Evolutionary conservation across 2,888 invertebrate species (phyloP), one percentile per base, ranked within the genome.

Genomic region (Enoplolaimus lenunculus): DNA sequence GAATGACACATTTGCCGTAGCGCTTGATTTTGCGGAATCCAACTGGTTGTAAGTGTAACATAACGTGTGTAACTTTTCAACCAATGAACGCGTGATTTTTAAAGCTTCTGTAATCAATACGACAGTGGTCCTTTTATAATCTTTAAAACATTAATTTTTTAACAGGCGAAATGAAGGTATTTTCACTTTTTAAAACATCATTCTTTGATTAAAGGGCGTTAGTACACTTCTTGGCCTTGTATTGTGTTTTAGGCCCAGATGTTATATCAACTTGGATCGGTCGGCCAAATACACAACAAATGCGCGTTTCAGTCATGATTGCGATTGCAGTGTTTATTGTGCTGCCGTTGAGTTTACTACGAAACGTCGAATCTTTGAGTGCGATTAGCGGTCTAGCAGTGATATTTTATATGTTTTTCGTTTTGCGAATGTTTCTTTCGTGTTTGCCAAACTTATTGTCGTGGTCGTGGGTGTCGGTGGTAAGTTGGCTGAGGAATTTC

Each of bases 281-380:
- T 7, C 45, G 45, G 45, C 45, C 45, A 45, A 45, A 45, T 45
- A 45, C 45, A 21, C 45, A 45, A 45, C 45, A 45, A 45, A 21
- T 70, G 2, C 67, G 70, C 3, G 35, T 67, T 21, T 1, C 59
- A 29, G 34, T 67, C 30, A 80, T 83, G 72, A 73, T 82, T 26
- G 65, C 81, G 62, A 76, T 84, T 30, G 82, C 82, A 30, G 72
- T 83, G 35, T 80, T 81, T 75, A 90, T 94, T 74, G 90, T 93
- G 68, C 82, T 95, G 64, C 97, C 97, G 0, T 84, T 97, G 71
- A 93, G 91, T 0, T 83, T 95, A 76, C 83, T 94, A 66, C 85
- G 89, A 76, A 92, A 93, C 82, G 89, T 97, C 45, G 90, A 93
- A 79, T 92, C 91, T 79, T 83, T 95, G 68, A 88, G 89, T 72